Conservation (phyloP, 2,797 vertebrate species). For the Cottoperca gobio region DNA sequence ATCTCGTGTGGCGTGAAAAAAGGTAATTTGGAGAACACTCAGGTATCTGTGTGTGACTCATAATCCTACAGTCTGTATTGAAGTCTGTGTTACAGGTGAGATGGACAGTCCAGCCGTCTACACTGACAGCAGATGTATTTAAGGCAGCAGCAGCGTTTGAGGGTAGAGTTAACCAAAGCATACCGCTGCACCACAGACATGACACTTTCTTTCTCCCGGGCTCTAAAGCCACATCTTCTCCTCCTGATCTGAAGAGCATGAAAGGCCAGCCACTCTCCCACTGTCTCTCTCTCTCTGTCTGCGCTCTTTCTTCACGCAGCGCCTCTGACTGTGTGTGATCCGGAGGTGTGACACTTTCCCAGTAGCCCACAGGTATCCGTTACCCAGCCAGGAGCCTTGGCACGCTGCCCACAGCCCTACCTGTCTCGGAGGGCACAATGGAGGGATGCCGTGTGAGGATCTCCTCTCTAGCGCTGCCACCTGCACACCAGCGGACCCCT, state of each 20-base stretch:
- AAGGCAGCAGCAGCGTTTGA: slow-evolving; percentile 22
- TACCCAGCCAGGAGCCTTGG: slow-evolving; percentile 69
- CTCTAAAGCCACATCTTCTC: slow-evolving; percentile 35
- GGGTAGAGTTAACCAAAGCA: slow-evolving; percentile 59
- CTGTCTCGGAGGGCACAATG: slow-evolving; percentile 66
- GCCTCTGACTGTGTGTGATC: slow-evolving; percentile 68
- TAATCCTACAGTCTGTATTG: background rate
- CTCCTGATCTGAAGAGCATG: slow-evolving; percentile 44
- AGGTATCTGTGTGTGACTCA: no score
- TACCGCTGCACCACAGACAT: slow-evolving; percentile 56
- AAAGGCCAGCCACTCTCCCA: slow-evolving; percentile 43
- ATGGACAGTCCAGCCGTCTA: slow-evolving; percentile 8
- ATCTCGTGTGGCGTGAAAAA: no score
- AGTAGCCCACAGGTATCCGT: slow-evolving; percentile 77
- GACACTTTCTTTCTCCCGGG: slow-evolving; percentile 47
- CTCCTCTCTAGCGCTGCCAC: slow-evolving; percentile 26
- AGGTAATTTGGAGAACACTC: background rate
- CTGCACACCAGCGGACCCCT: slow-evolving; percentile 28
- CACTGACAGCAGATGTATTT: slow-evolving; percentile 23
- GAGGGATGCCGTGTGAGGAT: slow-evolving; percentile 45
- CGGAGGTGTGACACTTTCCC: slow-evolving; percentile 78
- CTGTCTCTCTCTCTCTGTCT: slow-evolving; percentile 43
- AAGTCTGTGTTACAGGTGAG: slow-evolving; percentile 18
- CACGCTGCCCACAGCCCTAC: slow-evolving; percentile 48
- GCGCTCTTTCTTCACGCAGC: slow-evolving; percentile 40